Conservation (phyloP, 2,113 vertebrate genomes). For the Ia io region DNA sequence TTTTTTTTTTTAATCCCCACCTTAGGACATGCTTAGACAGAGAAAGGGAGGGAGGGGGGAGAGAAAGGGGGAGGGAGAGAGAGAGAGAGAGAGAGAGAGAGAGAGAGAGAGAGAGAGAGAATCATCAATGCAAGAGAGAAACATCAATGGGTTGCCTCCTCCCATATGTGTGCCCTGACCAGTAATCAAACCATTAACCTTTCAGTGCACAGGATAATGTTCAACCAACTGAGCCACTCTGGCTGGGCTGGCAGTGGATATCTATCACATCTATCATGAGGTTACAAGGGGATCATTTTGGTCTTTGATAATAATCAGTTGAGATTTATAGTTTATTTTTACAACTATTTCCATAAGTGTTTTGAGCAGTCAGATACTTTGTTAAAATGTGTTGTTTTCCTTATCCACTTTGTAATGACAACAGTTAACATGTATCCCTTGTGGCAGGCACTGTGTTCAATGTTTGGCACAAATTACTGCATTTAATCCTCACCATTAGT, state of each 20-base stretch:
- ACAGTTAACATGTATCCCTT: background rate
- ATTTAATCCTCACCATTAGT: background rate
- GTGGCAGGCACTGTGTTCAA: background rate
- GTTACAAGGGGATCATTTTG: background rate
- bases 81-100: too few relatives aligned
- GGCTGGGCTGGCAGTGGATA: too few relatives aligned
- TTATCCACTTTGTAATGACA: background rate
- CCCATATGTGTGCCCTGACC: background rate
- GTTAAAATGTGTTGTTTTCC: background rate
- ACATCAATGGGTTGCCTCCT: background rate
- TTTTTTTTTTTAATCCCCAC: background rate
- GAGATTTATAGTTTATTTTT: background rate
- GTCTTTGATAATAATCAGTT: background rate
- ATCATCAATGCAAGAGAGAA: background rate
- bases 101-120: too few relatives aligned
- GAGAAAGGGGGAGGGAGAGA: too few relatives aligned
- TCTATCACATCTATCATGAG: background rate
- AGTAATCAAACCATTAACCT: background rate
- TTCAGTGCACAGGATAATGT: background rate
- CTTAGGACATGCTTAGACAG: background rate
- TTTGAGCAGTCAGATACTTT: background rate
- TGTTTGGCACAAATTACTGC: background rate
- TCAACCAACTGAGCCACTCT: background rate
- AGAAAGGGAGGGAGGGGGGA: background rate
- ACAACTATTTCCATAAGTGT: background rate